Conservation (phyloP, 2,888 invertebrate species). For the Anaspis maculata region DNA sequence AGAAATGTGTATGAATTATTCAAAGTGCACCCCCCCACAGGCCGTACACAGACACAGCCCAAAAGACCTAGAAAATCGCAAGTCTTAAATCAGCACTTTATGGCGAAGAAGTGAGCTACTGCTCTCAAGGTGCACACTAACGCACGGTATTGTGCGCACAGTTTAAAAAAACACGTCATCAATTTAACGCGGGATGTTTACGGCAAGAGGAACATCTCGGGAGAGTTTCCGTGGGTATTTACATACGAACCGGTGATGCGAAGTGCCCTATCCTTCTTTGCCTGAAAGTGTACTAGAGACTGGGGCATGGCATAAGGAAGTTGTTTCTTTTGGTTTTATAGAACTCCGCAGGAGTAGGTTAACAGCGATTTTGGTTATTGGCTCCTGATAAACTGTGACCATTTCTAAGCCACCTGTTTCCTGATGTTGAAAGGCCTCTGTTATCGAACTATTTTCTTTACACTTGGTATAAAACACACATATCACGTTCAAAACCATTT, state of each 20-base stretch:
- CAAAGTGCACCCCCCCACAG: conserved; percentile 16
- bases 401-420: too few species aligned
- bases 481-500: too few species aligned
- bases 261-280: too few species aligned
- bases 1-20: conserved; percentile 39
- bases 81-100: background rate
- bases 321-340: too few species aligned
- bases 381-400: too few species aligned
- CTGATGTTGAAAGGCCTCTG: too few species aligned
- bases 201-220: background rate
- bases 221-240: background rate
- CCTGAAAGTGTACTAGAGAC: too few species aligned
- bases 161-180: conserved; percentile 2
- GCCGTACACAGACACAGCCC: background rate
- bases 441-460: too few species aligned
- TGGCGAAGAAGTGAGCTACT: conserved; percentile 1
- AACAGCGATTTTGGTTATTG: too few species aligned
- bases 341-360: too few species aligned
- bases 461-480: too few species aligned
- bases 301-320: too few species aligned
- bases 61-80: background rate
- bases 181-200: background rate
- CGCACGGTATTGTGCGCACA: conserved; percentile 1
- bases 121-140: background rate
- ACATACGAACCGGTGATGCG: conserved; percentile 1